Evolutionary conservation across 1,140 invertebrate genomes (phyloP).

Genomic region (Halotydeus destructor): DNA sequence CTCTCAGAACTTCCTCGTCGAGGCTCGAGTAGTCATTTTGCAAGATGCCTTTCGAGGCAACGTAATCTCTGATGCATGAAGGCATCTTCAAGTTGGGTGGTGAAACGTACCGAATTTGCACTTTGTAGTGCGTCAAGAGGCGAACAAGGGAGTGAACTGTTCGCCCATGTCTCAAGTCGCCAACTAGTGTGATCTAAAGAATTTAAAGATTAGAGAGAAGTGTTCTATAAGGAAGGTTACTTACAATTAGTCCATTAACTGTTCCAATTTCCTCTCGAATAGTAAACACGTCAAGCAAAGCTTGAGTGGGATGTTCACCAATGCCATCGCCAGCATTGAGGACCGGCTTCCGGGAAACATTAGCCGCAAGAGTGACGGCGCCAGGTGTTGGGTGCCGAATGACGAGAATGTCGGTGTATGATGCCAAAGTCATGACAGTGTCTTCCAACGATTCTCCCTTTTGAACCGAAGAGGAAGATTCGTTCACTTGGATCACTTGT

Average conservation of each 20-base stretch:
- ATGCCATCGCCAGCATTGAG: constrained; percentile 95
- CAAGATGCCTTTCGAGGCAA: constrained; percentile 47
- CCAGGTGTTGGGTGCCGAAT: constrained; percentile 76
- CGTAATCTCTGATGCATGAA: constrained; percentile 50
- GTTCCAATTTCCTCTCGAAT: constrained; percentile 97
- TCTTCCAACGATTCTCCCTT: constrained; percentile 88
- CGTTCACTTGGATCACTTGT: constrained; percentile 67
- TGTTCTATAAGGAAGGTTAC: constrained; percentile 23
- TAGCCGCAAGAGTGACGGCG: constrained; percentile 58
- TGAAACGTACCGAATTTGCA: constrained; percentile 69
- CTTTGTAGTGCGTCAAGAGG: constrained; percentile 70
- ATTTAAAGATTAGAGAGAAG: constrained; percentile 3
- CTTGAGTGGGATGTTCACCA: constrained; percentile 96
- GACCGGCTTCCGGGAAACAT: constrained; percentile 60
- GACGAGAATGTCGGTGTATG: constrained; percentile 62
- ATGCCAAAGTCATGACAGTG: constrained; percentile 29
- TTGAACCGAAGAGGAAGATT: constrained; percentile 67
- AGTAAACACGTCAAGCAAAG: constrained; percentile 88
- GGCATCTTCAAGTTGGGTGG: constrained; percentile 76
- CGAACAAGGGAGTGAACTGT: constrained; percentile 91
- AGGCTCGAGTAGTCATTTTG: constrained; percentile 47
- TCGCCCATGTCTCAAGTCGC: constrained; percentile 89
- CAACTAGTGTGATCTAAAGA: constrained; percentile 40
- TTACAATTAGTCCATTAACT: constrained; percentile 70
- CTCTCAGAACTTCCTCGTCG: constrained; percentile 61